Evolutionary conservation across 23 tunicate genomes (phyloP), one percentile per base, ranked within the genome.

Genomic region (Trididemnum miniatum): DNA sequence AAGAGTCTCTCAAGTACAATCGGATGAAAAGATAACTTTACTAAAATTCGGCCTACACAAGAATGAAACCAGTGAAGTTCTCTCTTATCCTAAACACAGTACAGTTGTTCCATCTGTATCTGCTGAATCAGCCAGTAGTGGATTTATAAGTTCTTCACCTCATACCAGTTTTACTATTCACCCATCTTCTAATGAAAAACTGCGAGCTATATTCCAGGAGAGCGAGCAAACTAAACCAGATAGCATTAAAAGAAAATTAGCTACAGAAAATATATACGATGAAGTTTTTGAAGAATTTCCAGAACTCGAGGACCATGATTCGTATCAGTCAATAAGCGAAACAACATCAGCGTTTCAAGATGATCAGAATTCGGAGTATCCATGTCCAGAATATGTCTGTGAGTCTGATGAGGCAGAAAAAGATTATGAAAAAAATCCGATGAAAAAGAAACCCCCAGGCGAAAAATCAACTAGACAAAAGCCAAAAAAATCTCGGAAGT

Each of bases 71-170:
- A 9, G 15, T 15, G 54, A 44, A 44, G n/a, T n/a, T n/a, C n/a
- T n/a, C n/a, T n/a, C n/a, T n/a, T n/a, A n/a, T n/a, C n/a, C n/a
- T n/a, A 44, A 44, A 9, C 54, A 44, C 31, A 32, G 75, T 67
- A 4, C 5, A 31, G 75, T 67, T 67, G 84, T 0, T 79, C 84
- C 37, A 35, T 67, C 95, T 12, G 74, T 79, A 26, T 87, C 91
- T 0, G 82, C 77, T 30, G 91, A 87, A 50, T 87, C 91, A 1
- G 18, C 89, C 51, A 90, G 86, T 71, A 90, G 95, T 75, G 95
- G 95, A 0, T 80, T 90, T 51, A 51, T 84, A 35, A 90, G 89
- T 80, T 84, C 86, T 2, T 80, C 95, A 0, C 82, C 72, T 63
- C 78, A 36, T 36, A 51, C 78, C 30, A 50, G 51, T 22, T 31